Percentiles rank a stretch among this genome's conserved stretches.
Conservation (phyloP, 2,888 invertebrate species). For the Octonoba sinensis region DNA sequence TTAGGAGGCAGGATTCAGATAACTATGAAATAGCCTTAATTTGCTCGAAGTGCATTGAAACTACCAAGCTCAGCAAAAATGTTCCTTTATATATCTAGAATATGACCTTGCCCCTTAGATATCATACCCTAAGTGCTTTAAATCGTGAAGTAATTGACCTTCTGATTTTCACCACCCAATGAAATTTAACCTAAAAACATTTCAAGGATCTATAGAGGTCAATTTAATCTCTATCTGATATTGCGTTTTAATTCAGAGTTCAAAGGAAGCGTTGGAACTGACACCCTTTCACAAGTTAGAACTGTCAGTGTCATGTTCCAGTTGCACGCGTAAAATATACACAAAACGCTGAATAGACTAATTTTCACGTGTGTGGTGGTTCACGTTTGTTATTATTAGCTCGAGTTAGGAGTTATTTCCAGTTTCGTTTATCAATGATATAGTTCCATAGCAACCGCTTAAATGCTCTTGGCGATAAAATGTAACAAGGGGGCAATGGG, state of each 20-base stretch:
- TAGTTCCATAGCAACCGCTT: too few species aligned
- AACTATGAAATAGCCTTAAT: background rate
- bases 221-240: constrained; percentile 2
- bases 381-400: too few species aligned
- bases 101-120: constrained; percentile 36
- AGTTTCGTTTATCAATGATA: too few species aligned
- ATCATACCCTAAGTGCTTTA: constrained; percentile 18
- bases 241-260: background rate
- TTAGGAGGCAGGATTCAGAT: constrained; percentile 7
- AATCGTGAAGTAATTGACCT: constrained; percentile 32
- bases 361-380: too few species aligned
- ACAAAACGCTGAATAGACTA: background rate
- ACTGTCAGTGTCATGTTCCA: background rate
- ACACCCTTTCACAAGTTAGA: background rate
- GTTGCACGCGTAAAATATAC: background rate
- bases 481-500: too few species aligned
- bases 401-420: too few species aligned
- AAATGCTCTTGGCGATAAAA: too few species aligned
- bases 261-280: background rate
- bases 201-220: constrained; percentile 30
- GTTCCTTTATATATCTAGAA: background rate
- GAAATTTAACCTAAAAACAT: background rate
- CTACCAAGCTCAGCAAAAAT: background rate
- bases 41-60: constrained; percentile 13
- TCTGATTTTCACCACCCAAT: constrained; percentile 7